Evolutionary conservation across 2,113 vertebrate species (phyloP).

Genomic region (Sinocyclocheilus maitianheensis): DNA sequence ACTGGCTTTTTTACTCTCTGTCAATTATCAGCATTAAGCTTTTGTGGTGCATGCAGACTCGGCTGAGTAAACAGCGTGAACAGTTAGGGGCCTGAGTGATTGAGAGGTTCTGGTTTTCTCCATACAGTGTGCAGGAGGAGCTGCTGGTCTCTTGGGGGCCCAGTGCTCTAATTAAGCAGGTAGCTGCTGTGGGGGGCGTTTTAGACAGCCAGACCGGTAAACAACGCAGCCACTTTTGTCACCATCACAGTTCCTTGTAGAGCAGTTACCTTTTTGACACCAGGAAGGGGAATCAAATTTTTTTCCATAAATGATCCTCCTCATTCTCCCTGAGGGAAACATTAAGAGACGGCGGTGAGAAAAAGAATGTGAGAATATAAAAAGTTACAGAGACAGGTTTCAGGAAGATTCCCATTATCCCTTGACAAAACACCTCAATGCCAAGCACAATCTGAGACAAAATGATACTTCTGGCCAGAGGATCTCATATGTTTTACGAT

Average conservation of each 20-base stretch:
- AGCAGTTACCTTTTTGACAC: conserved; percentile 50
- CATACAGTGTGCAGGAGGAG: conserved; percentile 32
- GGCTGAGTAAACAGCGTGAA: conserved; percentile 46
- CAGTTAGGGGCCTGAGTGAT: conserved; percentile 51
- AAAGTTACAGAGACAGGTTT: background rate
- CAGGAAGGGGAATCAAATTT: conserved; percentile 27
- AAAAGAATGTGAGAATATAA: conserved; percentile 7
- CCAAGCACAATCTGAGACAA: background rate
- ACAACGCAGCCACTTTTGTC: conserved; percentile 31
- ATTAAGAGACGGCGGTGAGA: background rate
- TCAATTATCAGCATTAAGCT: conserved; percentile 51
- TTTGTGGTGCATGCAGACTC: conserved; percentile 30
- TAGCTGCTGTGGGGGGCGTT: conserved; percentile 51
- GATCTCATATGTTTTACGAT: background rate
- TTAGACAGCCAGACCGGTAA: conserved; percentile 35
- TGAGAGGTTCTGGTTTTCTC: conserved; percentile 44
- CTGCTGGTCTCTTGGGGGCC: conserved; percentile 45
- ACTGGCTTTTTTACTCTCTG: conserved; percentile 34
- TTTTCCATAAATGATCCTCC: conserved; percentile 49
- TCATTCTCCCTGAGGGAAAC: conserved; percentile 32
- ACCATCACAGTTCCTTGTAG: conserved; percentile 35
- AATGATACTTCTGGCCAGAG: background rate
- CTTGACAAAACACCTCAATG: background rate
- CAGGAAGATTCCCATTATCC: background rate
- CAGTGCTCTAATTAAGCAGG: conserved; percentile 60